Conservation (phyloP, 2,888 invertebrate species). For the Plagiodera versicolora region DNA sequence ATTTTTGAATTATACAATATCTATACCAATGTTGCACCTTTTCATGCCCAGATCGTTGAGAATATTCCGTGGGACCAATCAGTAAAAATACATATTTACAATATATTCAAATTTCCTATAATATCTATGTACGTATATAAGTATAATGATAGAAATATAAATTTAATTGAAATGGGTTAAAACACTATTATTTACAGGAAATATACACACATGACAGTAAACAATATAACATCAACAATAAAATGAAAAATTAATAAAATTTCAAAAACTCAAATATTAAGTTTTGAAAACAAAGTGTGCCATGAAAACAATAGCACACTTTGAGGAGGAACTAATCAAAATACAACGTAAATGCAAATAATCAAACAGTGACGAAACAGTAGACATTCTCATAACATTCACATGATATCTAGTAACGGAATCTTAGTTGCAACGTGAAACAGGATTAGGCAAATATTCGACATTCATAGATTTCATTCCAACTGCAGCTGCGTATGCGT, state of each 20-base stretch:
- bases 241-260: slow-evolving; percentile 35
- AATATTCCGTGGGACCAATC: neutral
- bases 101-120: neutral
- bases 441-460: too few species aligned
- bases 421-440: too few species aligned
- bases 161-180: slow-evolving; percentile 8
- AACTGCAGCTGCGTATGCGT: too few species aligned
- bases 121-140: too few species aligned
- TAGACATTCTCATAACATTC: slow-evolving; percentile 2
- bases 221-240: slow-evolving; percentile 38
- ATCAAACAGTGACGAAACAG: slow-evolving; percentile 17
- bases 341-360: slow-evolving; percentile 17
- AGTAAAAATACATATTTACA: neutral
- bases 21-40: too few species aligned
- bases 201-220: slow-evolving; percentile 33
- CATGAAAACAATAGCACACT: slow-evolving; percentile 5
- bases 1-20: too few species aligned
- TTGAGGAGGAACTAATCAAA: slow-evolving; percentile 21
- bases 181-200: slow-evolving; percentile 29
- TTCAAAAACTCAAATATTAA: slow-evolving; percentile 37
- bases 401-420: slow-evolving; percentile 1
- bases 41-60: too few species aligned
- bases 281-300: slow-evolving; percentile 28
- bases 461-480: too few species aligned
- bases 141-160: neutral